Percentiles rank a stretch among this genome's conserved stretches.
Conservation (phyloP, 2,113 vertebrate species). For the Pao palembangensis region DNA sequence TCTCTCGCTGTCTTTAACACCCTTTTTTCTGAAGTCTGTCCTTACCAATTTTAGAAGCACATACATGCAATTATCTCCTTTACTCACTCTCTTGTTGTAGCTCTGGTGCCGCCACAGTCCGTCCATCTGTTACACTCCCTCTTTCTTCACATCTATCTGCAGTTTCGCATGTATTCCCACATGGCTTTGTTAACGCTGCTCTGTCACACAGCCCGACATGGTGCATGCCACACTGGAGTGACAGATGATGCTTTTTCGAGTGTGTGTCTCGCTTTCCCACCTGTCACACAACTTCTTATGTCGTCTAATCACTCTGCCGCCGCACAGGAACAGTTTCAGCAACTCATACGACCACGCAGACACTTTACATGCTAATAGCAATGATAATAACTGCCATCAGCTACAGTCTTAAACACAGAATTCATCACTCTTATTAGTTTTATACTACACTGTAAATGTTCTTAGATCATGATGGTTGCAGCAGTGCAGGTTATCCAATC, state of each 20-base stretch:
- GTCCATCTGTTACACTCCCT: constrained; percentile 65
- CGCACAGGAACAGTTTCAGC: background rate
- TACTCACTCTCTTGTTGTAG: constrained; percentile 25
- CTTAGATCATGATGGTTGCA: constrained; percentile 9
- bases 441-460: constrained; percentile 21
- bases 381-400: constrained; percentile 5
- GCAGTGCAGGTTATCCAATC: constrained; percentile 23
- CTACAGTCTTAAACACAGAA: background rate
- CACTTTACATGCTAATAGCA: constrained; percentile 26
- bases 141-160: constrained; percentile 53
- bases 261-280: constrained; percentile 47
- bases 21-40: constrained; percentile 40
- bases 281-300: constrained; percentile 45
- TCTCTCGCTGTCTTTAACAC: constrained; percentile 31
- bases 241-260: constrained; percentile 60
- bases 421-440: no score
- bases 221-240: constrained; percentile 28
- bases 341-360: background rate
- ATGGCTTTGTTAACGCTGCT: constrained; percentile 61
- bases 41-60: no score
- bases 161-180: constrained; percentile 55
- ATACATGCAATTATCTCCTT: constrained; percentile 28
- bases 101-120: constrained; percentile 19
- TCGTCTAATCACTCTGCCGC: constrained; percentile 28
- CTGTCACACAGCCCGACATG: constrained; percentile 44